A percentile compares a stretch with the other conserved stretches of the same genome.
Conservation (phyloP, 2,888 invertebrate genomes). For the Chelonus formosanus region DNA sequence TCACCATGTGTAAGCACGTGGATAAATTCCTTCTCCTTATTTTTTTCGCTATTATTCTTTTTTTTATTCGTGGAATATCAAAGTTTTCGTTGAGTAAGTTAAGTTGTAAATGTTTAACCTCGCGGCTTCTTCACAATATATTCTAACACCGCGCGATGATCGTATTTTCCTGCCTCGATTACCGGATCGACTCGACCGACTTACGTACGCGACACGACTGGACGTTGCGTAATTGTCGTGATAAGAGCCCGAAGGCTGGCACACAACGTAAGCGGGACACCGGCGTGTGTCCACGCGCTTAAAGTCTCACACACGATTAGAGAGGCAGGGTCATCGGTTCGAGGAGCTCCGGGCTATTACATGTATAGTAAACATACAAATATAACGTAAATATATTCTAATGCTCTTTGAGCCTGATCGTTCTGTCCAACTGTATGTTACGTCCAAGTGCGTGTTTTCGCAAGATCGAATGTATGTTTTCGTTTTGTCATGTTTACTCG, state of each 20-base stretch:
- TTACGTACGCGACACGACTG: conserved; percentile 35
- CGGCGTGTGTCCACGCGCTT: conserved; percentile 15
- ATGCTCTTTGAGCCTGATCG: not conserved
- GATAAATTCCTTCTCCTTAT: not conserved
- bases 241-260: conserved; percentile 50
- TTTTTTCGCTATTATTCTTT: no score
- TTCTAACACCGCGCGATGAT: conserved; percentile 6
- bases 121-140: not conserved
- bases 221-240: conserved; percentile 47
- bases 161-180: conserved; percentile 31
- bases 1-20: conserved; percentile 35
- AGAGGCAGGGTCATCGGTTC: conserved; percentile 24
- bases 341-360: not conserved
- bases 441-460: not conserved
- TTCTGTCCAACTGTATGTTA: not conserved
- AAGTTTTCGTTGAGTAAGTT: not conserved
- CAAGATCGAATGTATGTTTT: conserved; percentile 13
- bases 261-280: conserved; percentile 18
- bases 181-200: conserved; percentile 38
- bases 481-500: conserved; percentile 17
- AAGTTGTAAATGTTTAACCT: not conserved
- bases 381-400: no score
- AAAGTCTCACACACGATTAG: conserved; percentile 11
- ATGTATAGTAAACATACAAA: not conserved
- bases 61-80: not conserved